Conservation (phyloP, 2,888 invertebrate species). For the Netelia inedita region DNA sequence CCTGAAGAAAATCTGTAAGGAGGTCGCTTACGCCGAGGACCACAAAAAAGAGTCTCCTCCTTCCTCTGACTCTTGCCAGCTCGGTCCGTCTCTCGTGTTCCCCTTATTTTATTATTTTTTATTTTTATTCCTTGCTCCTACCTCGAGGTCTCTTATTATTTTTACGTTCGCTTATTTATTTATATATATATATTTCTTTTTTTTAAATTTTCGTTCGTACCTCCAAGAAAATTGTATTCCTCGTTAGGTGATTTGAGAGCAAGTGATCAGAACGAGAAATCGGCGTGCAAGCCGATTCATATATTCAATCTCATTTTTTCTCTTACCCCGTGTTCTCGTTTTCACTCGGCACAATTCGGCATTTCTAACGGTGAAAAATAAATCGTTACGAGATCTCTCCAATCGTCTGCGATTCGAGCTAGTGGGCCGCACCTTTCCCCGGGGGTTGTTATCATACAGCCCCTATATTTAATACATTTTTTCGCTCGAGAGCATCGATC, state of each 20-base stretch:
- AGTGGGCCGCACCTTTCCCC: conserved; percentile 23
- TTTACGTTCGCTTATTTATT: conserved; percentile 12
- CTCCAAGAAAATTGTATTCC: conserved; percentile 65
- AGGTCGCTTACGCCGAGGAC: conserved; percentile 1
- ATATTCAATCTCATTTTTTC: not conserved
- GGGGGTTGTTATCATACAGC: conserved; percentile 27
- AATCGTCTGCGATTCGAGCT: conserved; percentile 27
- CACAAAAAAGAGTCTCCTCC: conserved; percentile 20
- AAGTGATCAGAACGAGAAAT: not conserved
- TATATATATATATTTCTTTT: too few species aligned
- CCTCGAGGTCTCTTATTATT: conserved; percentile 50
- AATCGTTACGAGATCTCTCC: conserved; percentile 40
- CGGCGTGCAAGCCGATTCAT: not conserved
- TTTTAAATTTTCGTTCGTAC: not conserved
- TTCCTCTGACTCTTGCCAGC: conserved; percentile 47
- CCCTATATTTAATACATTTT: conserved; percentile 9
- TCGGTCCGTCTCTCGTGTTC: conserved; percentile 34
- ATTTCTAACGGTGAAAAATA: conserved; percentile 31
- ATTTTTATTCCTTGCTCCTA: conserved; percentile 42
- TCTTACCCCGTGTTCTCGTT: not conserved
- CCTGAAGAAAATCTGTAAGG: conserved; percentile 40
- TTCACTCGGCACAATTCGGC: not conserved
- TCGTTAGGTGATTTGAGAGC: conserved; percentile 65
- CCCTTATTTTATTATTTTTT: conserved; percentile 44
- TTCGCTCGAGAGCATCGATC: not conserved